phyloP scores from a whole-genome alignment of 1,140 invertebrate species.

The Orchestia grillus region DNA sequence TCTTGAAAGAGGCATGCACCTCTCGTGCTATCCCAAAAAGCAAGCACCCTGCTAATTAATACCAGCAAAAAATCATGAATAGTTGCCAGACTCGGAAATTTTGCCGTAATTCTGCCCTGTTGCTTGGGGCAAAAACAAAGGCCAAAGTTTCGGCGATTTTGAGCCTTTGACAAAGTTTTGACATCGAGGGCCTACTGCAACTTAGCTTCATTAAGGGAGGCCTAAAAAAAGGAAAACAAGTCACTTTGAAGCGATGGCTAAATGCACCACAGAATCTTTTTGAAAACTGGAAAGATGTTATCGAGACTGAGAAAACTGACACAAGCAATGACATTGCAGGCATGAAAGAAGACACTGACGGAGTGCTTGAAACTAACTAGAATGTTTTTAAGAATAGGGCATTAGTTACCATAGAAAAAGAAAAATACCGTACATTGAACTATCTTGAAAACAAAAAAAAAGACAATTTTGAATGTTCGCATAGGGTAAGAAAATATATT shows the following conservation, averaged over 20 bases:
- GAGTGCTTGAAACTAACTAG: not conserved
- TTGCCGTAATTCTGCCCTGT: not conserved
- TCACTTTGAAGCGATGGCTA: not conserved
- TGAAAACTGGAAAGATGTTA: not conserved
- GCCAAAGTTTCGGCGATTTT: not conserved
- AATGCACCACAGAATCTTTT: not conserved
- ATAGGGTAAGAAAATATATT: too few species aligned
- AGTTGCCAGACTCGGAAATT: not conserved
- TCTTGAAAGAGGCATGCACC: not conserved
- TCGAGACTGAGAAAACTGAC: not conserved
- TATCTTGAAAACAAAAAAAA: too few species aligned
- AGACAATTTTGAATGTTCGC: too few species aligned
- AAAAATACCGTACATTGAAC: too few species aligned
- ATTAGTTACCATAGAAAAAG: too few species aligned
- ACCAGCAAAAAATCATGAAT: not conserved
- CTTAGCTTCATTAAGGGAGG: not conserved
- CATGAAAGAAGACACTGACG: not conserved
- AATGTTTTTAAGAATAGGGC: too few species aligned
- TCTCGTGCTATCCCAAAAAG: not conserved
- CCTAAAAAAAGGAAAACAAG: not conserved
- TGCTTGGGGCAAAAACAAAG: not conserved
- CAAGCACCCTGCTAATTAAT: not conserved
- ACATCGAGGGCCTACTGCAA: not conserved
- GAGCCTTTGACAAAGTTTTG: not conserved
- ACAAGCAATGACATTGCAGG: not conserved